Base-by-base conservation (phyloP, 2,797 vertebrate species). In the Parambassis ranga region DNA sequence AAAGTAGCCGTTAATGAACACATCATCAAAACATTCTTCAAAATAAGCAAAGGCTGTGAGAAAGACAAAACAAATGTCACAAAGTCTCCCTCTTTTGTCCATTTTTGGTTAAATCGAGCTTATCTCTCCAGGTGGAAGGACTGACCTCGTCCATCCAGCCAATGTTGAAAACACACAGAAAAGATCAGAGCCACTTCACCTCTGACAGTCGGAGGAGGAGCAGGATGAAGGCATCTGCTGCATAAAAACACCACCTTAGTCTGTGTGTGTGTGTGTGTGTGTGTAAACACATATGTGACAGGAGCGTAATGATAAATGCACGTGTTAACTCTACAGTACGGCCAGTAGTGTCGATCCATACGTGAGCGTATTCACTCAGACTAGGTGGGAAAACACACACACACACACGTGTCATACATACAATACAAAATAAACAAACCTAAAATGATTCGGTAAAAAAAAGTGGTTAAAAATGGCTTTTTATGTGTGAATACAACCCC, bases 391-490 rank as follows among this genome's bases (percentile, higher is more conserved):
- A 65, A 36, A 41, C 6, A 3, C 20, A 41, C 11, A 65, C 65
- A 79, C 60, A 58, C 13, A 69, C 8, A 47, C 3, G 57, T 65
- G 75, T 79, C 57, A 44, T 30, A 85, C 71, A 41, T 64, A 58
- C 15, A 42, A 78, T 82, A 82, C 39, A 84, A 81, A 65, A 71
- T 43, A 83, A 75, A 65, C 42, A 77, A 85, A 79, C 63, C 66
- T 77, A 83, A 87, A 87, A 87, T 55, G 63, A 75, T 79, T 62
- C 2, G 16, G 38, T 77, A 68, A 77, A 87, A 86, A 81, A 26
- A 82, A 84, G 79, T 79, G 71, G 71, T 82, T 82, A 82, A 89
- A 88, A 87, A 92, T 84, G 85, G 84, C 85, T 87, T 91, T n/a
- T 48, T 66, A 52, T 67, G 62, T 64, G 75, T 64, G 77, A 83